Percentiles rank a stretch among this genome's conserved stretches.
phyloP scores from a whole-genome alignment of 2,113 vertebrate genomes.

The Emydura subglobosa region DNA sequence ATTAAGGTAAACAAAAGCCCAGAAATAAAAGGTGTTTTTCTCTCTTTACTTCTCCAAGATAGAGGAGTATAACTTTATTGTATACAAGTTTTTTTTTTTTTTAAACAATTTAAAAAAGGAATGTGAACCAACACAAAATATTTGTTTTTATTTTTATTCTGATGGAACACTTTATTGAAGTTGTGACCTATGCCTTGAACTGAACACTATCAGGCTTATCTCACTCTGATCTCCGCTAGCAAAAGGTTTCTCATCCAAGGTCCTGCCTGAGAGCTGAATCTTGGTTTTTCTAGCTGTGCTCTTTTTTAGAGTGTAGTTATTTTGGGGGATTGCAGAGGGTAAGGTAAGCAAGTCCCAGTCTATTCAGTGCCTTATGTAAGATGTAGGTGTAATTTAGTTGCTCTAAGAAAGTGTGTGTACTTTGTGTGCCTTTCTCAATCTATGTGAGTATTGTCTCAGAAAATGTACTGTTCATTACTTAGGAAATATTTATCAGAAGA shows the following conservation, averaged over 20 bases:
- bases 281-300: neutral
- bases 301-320: neutral
- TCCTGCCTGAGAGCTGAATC: neutral
- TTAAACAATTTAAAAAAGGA: neutral
- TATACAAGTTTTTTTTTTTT: neutral
- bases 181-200: neutral
- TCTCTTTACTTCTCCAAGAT: neutral
- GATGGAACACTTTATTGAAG: neutral
- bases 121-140: neutral
- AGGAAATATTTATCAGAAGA: neutral
- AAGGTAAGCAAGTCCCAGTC: neutral
- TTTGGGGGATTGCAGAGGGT: neutral
- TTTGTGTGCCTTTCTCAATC: neutral
- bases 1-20: neutral
- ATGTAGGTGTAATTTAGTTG: neutral
- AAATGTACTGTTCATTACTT: neutral
- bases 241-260: neutral
- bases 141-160: neutral
- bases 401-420: neutral
- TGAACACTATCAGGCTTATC: neutral
- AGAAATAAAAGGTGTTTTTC: neutral
- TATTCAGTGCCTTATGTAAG: neutral
- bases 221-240: neutral
- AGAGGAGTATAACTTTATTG: neutral
- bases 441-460: neutral